Conservation (phyloP, 2,113 vertebrate genomes). For the Planiliza haematocheilus region DNA sequence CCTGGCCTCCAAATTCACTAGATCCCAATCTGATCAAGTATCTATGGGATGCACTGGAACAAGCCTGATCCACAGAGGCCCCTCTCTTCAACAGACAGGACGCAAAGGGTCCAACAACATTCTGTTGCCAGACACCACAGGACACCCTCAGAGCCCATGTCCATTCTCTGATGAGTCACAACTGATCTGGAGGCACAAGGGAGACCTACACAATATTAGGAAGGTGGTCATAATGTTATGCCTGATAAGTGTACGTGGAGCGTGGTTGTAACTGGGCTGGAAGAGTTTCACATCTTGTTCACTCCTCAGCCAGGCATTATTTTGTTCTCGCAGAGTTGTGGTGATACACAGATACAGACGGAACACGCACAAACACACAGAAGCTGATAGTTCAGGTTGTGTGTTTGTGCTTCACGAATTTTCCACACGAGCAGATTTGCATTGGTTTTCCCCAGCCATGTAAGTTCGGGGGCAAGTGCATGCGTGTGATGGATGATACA, state of each 20-base stretch:
- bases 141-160: too few species aligned
- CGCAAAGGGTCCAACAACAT: too few species aligned
- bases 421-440: slow-evolving; percentile 33
- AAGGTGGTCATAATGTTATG: too few species aligned
- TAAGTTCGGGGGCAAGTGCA: slow-evolving; percentile 21
- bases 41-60: too few species aligned
- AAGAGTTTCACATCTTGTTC: slow-evolving; percentile 15
- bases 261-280: slow-evolving; percentile 24
- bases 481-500: slow-evolving; percentile 49
- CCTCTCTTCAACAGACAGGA: too few species aligned
- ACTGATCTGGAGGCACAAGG: too few species aligned
- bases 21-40: too few species aligned
- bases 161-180: too few species aligned
- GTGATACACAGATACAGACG: slow-evolving; percentile 23
- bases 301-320: slow-evolving; percentile 7
- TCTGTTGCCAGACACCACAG: too few species aligned
- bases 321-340: background rate
- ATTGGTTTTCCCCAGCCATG: slow-evolving; percentile 15
- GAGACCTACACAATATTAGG: too few species aligned
- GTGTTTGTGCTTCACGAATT: slow-evolving; percentile 32
- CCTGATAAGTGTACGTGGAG: slow-evolving; percentile 20
- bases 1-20: too few species aligned
- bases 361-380: background rate
- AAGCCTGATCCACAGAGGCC: too few species aligned
- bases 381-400: slow-evolving; percentile 7